Conservation (phyloP, 2,113 vertebrate species). For the Dipodomys merriami region DNA sequence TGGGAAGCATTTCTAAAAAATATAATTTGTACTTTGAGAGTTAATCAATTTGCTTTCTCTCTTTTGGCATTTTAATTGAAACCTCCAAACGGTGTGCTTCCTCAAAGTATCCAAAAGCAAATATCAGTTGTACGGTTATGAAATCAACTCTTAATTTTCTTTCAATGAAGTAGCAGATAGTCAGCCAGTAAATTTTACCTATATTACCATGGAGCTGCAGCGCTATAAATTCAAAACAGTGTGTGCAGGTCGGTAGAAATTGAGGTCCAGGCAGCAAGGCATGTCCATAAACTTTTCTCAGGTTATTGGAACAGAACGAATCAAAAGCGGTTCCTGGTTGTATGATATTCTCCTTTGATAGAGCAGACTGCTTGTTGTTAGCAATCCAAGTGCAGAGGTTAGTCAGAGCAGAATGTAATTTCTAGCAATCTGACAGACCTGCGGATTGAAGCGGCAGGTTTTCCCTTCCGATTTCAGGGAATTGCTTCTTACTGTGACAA, state of each 20-base stretch:
- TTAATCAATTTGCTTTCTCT: slow-evolving; percentile 83
- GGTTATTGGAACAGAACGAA: slow-evolving; percentile 91
- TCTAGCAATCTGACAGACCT: slow-evolving; percentile 95
- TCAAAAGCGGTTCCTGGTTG: slow-evolving; percentile 90
- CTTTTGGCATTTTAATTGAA: slow-evolving; percentile 86
- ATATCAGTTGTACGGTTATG: slow-evolving; percentile 80
- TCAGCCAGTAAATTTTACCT: slow-evolving; percentile 89
- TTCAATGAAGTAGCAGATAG: slow-evolving; percentile 85
- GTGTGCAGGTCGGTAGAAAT: slow-evolving; percentile 87
- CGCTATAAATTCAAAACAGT: slow-evolving; percentile 87
- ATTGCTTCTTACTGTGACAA: slow-evolving; percentile 98
- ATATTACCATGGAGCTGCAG: slow-evolving; percentile 79
- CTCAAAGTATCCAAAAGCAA: slow-evolving; percentile 84
- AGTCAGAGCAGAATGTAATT: slow-evolving; percentile 95
- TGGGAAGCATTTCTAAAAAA: slow-evolving; percentile 84
- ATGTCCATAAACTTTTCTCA: slow-evolving; percentile 90
- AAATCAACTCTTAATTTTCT: slow-evolving; percentile 89
- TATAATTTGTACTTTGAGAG: slow-evolving; percentile 88
- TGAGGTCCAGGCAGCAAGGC: slow-evolving; percentile 88
- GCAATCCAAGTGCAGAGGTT: slow-evolving; percentile 91
- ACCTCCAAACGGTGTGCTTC: slow-evolving; percentile 76
- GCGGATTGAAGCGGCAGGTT: slow-evolving; percentile 94
- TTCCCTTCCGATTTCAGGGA: slow-evolving; percentile 96
- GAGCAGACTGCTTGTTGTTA: slow-evolving; percentile 90
- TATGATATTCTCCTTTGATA: slow-evolving; percentile 92